Base-by-base conservation (phyloP, 2,888 invertebrate genomes). In the Hymenopus coronatus region DNA sequence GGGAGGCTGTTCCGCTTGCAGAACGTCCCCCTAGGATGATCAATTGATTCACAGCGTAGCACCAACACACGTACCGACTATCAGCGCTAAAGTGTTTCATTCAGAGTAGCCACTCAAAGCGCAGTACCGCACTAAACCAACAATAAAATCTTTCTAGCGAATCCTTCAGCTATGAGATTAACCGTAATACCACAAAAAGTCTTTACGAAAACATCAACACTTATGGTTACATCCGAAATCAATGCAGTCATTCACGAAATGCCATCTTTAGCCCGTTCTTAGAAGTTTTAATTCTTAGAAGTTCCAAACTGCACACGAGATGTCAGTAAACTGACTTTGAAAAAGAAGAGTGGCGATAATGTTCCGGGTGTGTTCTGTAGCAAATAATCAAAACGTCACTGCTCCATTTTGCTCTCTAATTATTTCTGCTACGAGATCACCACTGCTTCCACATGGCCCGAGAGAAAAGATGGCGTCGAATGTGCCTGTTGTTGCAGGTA, bases 401-500 rank as follows among this genome's bases (percentile, higher is more conserved):
- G 54, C 54, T 70, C 54, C 54, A 70, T 70, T 70, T 70, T 70
- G 54, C 54, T 70, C 54, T 70, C 15, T 70, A 70, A 70, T 83
- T 83, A 83, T 83, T 27, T 83, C 28, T 27, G 28, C 28, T 85
- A 8, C 1, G 54, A 33, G 87, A 87, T 82, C 81, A 40, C 82
- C 27, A 81, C 82, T 82, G 30, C 82, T 82, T 89, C 89, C 89
- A 90, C 89, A 90, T 89, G 90, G 89, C 89, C 88, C 87, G 84
- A 89, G 82, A 82, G 88, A 81, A 90, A 90, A 90, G 85, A 90
- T 90, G 90, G 90, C 89, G 88, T 89, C 90, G 40, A 88, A 88
- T 40, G 89, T 90, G 33, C 90, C 90, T 83, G 89, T 90, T 30
- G 89, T 90, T 87, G 90, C 90, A 85, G 90, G 90, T 90, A 88